These are phyloP conservation scores for Acyrthosiphon pisum DNA, from an alignment of 1,140 invertebrate genomes.

Conservation along the genomic window DNA sequence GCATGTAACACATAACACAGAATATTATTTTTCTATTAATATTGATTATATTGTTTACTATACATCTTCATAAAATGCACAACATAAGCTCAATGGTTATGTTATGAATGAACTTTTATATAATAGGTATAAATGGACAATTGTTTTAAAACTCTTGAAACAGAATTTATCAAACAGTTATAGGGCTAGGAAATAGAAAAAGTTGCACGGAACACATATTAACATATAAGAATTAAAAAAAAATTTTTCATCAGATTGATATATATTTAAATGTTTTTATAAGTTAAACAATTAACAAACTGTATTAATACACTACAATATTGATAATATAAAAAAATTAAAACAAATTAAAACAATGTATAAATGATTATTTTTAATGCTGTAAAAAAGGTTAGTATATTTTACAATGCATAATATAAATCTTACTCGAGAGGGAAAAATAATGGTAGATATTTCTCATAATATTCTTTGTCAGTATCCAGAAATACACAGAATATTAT, in stretches of 20 bases:
- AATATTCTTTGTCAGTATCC: slow-evolving; percentile 75
- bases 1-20: neutral
- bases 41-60: neutral
- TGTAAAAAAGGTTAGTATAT: neutral
- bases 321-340: slow-evolving; percentile 15
- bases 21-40: neutral
- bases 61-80: neutral
- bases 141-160: neutral
- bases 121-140: neutral
- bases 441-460: slow-evolving; percentile 74
- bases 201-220: neutral
- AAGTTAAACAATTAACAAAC: neutral
- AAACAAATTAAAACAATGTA: slow-evolving; percentile 27
- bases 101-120: neutral
- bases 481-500: slow-evolving; percentile 85
- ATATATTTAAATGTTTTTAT: neutral
- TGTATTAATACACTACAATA: neutral
- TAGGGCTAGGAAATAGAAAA: neutral
- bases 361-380: slow-evolving; percentile 10
- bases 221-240: neutral
- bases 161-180: neutral
- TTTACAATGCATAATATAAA: slow-evolving; percentile 1
- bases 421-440: slow-evolving; percentile 71
- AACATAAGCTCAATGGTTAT: neutral
- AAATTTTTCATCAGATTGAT: neutral